These are phyloP conservation scores for Aphelinus certus DNA, from an alignment of 1,140 invertebrate species.

Conservation along the genomic window DNA sequence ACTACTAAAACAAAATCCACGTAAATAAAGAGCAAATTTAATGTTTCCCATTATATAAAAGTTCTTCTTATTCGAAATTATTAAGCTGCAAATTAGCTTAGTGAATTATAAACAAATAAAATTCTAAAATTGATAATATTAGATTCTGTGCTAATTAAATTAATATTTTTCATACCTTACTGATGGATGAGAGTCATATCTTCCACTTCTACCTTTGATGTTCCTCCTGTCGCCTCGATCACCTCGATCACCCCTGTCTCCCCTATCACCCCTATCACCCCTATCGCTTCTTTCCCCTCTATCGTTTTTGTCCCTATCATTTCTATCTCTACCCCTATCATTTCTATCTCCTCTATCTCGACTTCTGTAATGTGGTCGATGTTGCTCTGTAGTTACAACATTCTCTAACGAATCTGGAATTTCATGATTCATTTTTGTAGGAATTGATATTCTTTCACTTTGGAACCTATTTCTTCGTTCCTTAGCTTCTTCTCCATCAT, in stretches of 20 bases:
- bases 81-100: too few relatives aligned
- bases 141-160: too few relatives aligned
- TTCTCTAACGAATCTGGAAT: conserved; percentile 61
- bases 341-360: conserved; percentile 47
- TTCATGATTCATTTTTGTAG: conserved; percentile 56
- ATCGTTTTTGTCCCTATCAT: conserved; percentile 49
- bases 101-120: too few relatives aligned
- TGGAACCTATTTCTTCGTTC: conserved; percentile 62
- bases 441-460: conserved; percentile 56
- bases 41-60: too few relatives aligned
- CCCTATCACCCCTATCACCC: conserved; percentile 47
- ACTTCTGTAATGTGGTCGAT: conserved; percentile 41
- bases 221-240: conserved; percentile 50
- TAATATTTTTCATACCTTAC: conserved; percentile 41
- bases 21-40: too few relatives aligned
- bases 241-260: conserved; percentile 47
- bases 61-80: too few relatives aligned
- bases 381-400: conserved; percentile 56
- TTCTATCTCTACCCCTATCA: conserved; percentile 45
- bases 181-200: conserved; percentile 44
- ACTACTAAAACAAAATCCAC: too few relatives aligned
- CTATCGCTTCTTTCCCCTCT: conserved; percentile 49
- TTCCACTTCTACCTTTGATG: conserved; percentile 48
- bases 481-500: conserved; percentile 58
- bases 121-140: too few relatives aligned